These are phyloP conservation scores for Tholera decimalis DNA, from an alignment of 2,888 invertebrate species.

Conservation along the genomic window DNA sequence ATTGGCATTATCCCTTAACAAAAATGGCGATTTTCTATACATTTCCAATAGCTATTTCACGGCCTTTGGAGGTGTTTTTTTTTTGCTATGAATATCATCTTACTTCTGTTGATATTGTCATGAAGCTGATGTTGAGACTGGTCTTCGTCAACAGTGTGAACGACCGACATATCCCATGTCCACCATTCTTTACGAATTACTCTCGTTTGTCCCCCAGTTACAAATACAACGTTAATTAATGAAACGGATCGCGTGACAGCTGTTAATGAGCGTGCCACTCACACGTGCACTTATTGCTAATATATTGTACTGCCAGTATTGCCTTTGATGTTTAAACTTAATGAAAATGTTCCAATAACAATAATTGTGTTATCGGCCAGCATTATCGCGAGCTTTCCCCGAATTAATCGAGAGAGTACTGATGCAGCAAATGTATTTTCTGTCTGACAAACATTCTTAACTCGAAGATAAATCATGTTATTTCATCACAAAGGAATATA, in stretches of 20 bases:
- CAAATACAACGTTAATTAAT: conserved; percentile 50
- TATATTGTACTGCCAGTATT: conserved; percentile 45
- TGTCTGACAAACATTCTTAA: conserved; percentile 18
- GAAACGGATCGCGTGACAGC: conserved; percentile 65
- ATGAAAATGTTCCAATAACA: conserved; percentile 38
- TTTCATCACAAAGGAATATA: conserved; percentile 15
- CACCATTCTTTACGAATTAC: conserved; percentile 27
- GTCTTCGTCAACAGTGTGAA: conserved; percentile 5
- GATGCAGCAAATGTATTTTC: background rate
- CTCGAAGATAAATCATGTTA: conserved; percentile 2
- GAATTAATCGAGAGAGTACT: conserved; percentile 10
- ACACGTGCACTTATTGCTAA: conserved; percentile 56
- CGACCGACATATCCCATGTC: conserved; percentile 22
- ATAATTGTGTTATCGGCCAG: conserved; percentile 4
- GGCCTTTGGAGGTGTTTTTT: background rate
- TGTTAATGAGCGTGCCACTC: conserved; percentile 56
- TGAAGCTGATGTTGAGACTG: conserved; percentile 17
- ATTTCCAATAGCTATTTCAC: background rate
- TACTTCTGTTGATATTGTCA: background rate
- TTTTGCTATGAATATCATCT: background rate
- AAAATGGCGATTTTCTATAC: background rate
- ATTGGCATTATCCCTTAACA: background rate
- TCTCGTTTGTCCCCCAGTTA: conserved; percentile 26
- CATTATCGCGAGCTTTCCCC: conserved; percentile 23
- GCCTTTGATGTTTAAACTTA: conserved; percentile 48